Evolutionary conservation across 2,113 vertebrate species (phyloP).

Genomic region (Dromas ardeola): DNA sequence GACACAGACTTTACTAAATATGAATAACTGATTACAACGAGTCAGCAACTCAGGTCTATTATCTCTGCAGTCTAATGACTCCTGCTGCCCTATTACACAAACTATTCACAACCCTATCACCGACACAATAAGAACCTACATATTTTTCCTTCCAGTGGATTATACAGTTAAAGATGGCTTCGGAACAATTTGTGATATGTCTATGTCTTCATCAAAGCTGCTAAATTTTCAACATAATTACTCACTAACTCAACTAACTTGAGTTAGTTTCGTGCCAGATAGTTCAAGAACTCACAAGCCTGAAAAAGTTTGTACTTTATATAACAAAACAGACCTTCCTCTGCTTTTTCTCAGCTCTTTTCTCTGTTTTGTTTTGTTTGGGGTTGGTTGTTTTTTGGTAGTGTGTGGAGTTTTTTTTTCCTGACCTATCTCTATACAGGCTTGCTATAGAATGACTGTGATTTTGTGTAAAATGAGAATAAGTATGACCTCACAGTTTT

Average conservation of each 20-base stretch:
- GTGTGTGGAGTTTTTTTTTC: background rate
- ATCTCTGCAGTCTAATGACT: background rate
- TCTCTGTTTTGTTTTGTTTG: background rate
- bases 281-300: background rate
- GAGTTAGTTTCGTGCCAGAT: background rate
- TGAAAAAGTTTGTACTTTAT: background rate
- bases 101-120: background rate
- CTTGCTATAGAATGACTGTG: background rate
- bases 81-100: background rate
- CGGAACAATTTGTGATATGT: background rate
- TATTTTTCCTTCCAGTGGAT: background rate
- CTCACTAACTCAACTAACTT: background rate
- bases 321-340: background rate
- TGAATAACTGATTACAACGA: background rate
- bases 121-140: background rate
- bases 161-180: background rate
- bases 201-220: background rate
- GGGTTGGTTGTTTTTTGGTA: background rate
- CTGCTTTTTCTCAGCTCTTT: background rate
- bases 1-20: background rate
- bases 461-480: background rate
- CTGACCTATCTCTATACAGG: background rate
- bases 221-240: background rate
- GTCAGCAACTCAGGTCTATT: background rate
- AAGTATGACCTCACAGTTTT: background rate